These are phyloP conservation scores for Nansenia antarctica DNA, from an alignment of 2,113 vertebrate genomes.

Conservation along the genomic window DNA sequence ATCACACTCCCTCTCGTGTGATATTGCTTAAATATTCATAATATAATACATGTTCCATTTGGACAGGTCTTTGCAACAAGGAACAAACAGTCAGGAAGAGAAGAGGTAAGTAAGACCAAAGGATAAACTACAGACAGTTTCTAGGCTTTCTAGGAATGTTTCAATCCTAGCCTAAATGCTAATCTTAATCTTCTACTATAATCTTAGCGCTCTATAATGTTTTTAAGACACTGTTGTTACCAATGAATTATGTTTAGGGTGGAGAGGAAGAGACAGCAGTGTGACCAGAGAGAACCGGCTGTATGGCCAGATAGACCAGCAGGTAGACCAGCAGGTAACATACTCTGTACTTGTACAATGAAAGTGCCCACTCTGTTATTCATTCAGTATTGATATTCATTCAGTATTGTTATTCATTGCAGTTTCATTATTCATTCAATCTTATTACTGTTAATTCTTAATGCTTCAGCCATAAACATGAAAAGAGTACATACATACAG, in stretches of 20 bases:
- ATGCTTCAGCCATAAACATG: no score
- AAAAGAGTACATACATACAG: no score
- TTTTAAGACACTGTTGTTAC: not conserved
- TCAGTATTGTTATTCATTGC: no score
- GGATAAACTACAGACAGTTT: not conserved
- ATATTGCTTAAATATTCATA: no score
- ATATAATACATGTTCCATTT: not conserved
- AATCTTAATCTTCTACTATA: not conserved
- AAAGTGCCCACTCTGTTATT: not conserved
- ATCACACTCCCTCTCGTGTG: no score
- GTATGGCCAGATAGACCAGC: constrained; percentile 8
- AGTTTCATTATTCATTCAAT: no score
- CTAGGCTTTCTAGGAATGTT: not conserved
- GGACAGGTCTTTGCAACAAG: not conserved
- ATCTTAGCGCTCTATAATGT: not conserved
- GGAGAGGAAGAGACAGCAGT: not conserved
- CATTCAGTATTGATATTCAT: no score
- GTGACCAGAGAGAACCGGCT: not conserved
- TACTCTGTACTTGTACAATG: no score
- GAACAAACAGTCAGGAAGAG: not conserved
- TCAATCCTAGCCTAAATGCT: no score
- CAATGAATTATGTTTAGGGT: not conserved
- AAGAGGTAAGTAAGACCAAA: not conserved
- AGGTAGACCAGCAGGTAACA: no score
- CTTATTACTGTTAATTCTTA: no score